phyloP scores from a whole-genome alignment of 37 sponge, comb jelly and placozoan genomes.

The Mnemiopsis leidyi region DNA sequence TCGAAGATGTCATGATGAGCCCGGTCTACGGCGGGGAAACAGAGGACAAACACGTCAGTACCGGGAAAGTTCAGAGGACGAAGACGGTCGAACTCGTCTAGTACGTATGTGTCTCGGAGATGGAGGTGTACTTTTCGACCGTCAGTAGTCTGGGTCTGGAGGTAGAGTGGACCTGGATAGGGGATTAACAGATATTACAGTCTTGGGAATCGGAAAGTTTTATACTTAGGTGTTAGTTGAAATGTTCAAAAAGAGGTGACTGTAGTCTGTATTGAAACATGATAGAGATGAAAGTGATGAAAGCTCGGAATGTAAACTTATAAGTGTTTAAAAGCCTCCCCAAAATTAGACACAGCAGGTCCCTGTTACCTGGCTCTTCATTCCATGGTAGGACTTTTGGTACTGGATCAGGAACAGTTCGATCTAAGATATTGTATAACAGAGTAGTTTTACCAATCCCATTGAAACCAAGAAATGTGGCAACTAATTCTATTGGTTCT shows the following conservation, averaged over 20 bases:
- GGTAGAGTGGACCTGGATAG: not conserved
- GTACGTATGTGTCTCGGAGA: not conserved
- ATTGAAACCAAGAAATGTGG: not conserved
- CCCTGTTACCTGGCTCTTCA: too few species aligned
- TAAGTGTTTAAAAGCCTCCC: too few species aligned
- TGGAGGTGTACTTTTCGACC: not conserved
- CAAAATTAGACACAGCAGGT: too few species aligned
- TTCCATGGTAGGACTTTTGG: not conserved
- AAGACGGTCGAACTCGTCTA: not conserved
- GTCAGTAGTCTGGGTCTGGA: not conserved
- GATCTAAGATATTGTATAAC: not conserved
- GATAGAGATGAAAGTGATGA: too few species aligned
- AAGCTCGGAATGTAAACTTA: too few species aligned
- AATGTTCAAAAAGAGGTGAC: too few species aligned
- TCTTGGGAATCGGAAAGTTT: too few species aligned
- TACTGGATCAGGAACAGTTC: not conserved
- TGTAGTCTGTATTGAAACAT: too few species aligned
- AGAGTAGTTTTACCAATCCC: not conserved
- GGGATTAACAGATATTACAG: too few species aligned
- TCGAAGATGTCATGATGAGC: not conserved
- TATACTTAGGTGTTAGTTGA: too few species aligned
- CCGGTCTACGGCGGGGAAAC: not conserved
- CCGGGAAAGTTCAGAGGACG: slow-evolving; percentile 34
- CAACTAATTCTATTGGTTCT: not conserved
- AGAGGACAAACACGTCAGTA: not conserved